A percentile compares a stretch with the other conserved stretches of the same genome.
Conservation (phyloP, 2,113 vertebrate genomes). For the Bucco capensis region DNA sequence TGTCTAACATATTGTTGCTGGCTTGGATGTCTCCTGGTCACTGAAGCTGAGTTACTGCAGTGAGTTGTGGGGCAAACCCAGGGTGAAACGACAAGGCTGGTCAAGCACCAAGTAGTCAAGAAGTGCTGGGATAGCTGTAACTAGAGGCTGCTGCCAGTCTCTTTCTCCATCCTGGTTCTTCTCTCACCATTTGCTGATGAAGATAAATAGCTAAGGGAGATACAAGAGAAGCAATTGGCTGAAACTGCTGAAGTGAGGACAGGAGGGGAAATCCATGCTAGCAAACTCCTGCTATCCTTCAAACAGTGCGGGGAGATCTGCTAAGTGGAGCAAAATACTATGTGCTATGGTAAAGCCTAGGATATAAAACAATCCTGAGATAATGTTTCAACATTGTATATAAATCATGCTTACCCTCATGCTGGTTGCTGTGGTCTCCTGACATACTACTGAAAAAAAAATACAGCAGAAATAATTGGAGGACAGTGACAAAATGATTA, state of each 20-base stretch:
- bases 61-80: not conserved
- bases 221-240: not conserved
- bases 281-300: not conserved
- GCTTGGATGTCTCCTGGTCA: not conserved
- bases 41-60: not conserved
- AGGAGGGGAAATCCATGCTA: not conserved
- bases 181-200: not conserved
- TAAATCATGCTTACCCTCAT: not conserved
- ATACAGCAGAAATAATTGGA: not conserved
- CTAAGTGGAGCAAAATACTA: not conserved
- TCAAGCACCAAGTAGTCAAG: not conserved
- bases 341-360: not conserved
- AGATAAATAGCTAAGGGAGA: not conserved
- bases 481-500: not conserved
- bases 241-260: not conserved
- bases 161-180: not conserved
- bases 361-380: not conserved
- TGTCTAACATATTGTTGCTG: fast-evolving
- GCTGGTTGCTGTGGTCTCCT: not conserved
- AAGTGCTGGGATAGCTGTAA: not conserved
- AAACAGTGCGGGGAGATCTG: not conserved
- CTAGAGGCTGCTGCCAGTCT: fast-evolving
- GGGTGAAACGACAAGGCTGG: not conserved
- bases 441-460: not conserved
- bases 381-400: not conserved